Percentiles rank a stretch among this genome's conserved stretches.
These are phyloP conservation scores for Eristalinus aeneus DNA, from an alignment of 2,888 invertebrate genomes.

Conservation along the genomic window DNA sequence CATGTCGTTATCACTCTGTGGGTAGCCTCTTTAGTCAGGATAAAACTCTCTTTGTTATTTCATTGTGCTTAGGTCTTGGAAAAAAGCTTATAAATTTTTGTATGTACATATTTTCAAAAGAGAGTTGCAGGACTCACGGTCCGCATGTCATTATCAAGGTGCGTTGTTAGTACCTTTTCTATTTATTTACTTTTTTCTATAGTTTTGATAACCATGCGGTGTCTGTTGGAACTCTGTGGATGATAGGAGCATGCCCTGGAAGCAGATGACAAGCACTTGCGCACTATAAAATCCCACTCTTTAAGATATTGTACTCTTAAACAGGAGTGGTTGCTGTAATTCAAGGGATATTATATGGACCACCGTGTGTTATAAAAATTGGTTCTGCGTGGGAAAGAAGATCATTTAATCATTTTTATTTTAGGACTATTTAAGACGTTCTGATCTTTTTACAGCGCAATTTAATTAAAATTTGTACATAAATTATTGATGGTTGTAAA, in stretches of 20 bases:
- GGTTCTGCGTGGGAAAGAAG: too few species aligned
- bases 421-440: too few species aligned
- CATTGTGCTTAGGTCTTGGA: neutral
- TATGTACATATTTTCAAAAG: neutral
- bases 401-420: too few species aligned
- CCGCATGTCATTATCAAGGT: conserved; percentile 25
- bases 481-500: too few species aligned
- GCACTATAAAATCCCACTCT: neutral
- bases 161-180: conserved; percentile 13
- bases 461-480: too few species aligned
- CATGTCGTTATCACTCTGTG: neutral
- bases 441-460: too few species aligned
- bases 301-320: neutral
- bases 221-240: conserved; percentile 7
- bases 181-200: neutral
- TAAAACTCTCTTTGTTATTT: neutral
- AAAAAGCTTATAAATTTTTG: neutral
- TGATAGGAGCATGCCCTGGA: conserved; percentile 45
- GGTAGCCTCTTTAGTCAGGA: conserved; percentile 1
- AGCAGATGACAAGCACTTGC: neutral
- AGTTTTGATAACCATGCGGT: conserved; percentile 24
- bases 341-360: neutral
- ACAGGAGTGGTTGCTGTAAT: neutral
- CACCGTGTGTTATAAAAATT: neutral
- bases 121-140: neutral